These are phyloP conservation scores for Cherax quadricarinatus DNA, from an alignment of 1,140 invertebrate genomes.

Conservation along the genomic window DNA sequence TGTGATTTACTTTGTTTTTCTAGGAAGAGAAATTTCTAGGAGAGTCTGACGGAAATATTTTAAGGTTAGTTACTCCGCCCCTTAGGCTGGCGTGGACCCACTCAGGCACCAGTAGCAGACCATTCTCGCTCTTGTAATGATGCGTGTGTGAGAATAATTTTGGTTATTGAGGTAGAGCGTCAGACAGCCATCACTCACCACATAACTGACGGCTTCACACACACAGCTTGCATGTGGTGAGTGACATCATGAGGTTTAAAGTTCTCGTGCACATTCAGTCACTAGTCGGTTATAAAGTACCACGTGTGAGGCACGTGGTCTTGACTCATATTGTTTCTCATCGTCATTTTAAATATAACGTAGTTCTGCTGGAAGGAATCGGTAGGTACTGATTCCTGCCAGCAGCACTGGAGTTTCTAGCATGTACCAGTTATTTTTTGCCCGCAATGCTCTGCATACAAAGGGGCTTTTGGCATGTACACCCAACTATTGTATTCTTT, in stretches of 20 bases:
- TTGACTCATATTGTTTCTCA: neutral
- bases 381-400: too few relatives aligned
- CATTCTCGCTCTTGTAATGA: neutral
- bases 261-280: neutral
- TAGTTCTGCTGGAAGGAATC: too few relatives aligned
- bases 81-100: neutral
- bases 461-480: too few relatives aligned
- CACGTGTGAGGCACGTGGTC: neutral
- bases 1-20: neutral
- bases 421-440: too few relatives aligned
- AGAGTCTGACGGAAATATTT: neutral
- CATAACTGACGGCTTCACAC: neutral
- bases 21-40: neutral
- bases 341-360: too few relatives aligned
- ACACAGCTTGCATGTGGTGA: neutral
- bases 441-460: too few relatives aligned
- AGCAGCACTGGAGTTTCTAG: too few relatives aligned
- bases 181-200: neutral
- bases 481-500: too few relatives aligned
- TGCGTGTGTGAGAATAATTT: neutral
- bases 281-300: neutral
- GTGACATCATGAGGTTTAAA: neutral
- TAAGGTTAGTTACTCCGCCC: slow-evolving; percentile 3
- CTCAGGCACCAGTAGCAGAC: neutral
- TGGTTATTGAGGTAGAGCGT: neutral